Evolutionary conservation across 2,113 vertebrate species (phyloP), one percentile per base, ranked within the genome.

Genomic region (Indicator indicator): DNA sequence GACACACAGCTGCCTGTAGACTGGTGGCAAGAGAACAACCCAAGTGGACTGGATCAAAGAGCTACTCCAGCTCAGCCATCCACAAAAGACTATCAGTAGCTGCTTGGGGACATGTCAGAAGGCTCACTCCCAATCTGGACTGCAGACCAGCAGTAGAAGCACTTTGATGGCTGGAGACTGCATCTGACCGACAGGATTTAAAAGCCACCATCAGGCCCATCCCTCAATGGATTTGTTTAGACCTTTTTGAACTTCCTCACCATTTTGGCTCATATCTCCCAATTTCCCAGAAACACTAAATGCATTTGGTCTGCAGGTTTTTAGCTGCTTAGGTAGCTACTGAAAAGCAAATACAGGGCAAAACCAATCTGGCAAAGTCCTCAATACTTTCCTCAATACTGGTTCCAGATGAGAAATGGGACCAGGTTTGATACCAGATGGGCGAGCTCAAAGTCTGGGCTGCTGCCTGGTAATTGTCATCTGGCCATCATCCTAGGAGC

Each of bases 391-490:
- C 92, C 84, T 92, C 70, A 87, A 28, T 87, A 79, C 74, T 79
- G 44, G 44, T 93, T 93, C 94, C 91, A 96, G 95, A 87, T 58
- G 91, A 93, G 81, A 95, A 87, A 20, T 59, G 32, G 90, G 71
- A 93, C 68, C 59, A 63, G 67, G 84, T 86, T 67, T 84, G 91
- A 93, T 93, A 96, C 94, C 96, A 95, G 93, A 97, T 73, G 91
- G 67, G 86, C 20, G 0, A 97, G 70, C 86, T 89, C 74, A 63
- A 89, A 90, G 94, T 94, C 93, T 96, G 86, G 77, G 86, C 74
- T 90, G 77, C 89, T 90, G 78, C 67, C 83, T 90, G 70, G 81
- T 7, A 5, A 92, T 75, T 93, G 91, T 86, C 40, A 2, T 93
- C 91, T 95, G 91, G 96, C 94, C 9, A 28, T 84, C 76, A 86